Evolutionary conservation across 2,888 invertebrate genomes (phyloP).

Genomic region (Thymelicus acteon): DNA sequence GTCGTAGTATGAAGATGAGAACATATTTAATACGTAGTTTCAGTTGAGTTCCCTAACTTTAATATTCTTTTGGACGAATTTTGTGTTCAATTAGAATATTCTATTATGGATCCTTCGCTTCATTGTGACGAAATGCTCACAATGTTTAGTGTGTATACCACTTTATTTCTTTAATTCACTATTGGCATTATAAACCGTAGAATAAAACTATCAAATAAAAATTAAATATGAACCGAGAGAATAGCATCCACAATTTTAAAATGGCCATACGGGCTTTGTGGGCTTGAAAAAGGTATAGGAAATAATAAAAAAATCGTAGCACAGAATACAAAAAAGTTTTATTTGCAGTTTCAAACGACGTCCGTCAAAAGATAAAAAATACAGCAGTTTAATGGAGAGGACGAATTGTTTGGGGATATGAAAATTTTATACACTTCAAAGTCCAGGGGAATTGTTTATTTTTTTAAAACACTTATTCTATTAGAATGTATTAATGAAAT

Average conservation of each 20-base stretch:
- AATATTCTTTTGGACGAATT: too few species aligned
- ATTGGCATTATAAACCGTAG: not conserved
- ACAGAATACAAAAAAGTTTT: constrained; percentile 16
- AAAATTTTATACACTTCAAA: constrained; percentile 17
- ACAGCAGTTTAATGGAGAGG: constrained; percentile 23
- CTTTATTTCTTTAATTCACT: too few species aligned
- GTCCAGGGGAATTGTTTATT: not conserved
- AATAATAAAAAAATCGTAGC: constrained; percentile 12
- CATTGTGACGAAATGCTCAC: too few species aligned
- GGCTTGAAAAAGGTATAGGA: constrained; percentile 18
- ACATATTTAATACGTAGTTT: too few species aligned
- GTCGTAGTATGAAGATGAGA: too few species aligned
- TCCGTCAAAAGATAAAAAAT: constrained; percentile 21
- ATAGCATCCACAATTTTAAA: constrained; percentile 18
- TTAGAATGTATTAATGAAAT: too few species aligned
- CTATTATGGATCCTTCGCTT: too few species aligned
- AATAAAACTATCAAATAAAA: constrained; percentile 17
- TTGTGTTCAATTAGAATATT: too few species aligned
- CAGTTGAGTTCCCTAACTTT: too few species aligned
- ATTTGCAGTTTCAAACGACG: constrained; percentile 24
- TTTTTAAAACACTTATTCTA: not conserved
- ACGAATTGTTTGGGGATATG: constrained; percentile 13
- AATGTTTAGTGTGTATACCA: too few species aligned
- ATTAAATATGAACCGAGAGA: constrained; percentile 22
- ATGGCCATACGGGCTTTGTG: constrained; percentile 17